Evolutionary conservation across 1,140 invertebrate species (phyloP), one percentile per base, ranked within the genome.

Genomic region (Schlechtendalia chinensis): DNA sequence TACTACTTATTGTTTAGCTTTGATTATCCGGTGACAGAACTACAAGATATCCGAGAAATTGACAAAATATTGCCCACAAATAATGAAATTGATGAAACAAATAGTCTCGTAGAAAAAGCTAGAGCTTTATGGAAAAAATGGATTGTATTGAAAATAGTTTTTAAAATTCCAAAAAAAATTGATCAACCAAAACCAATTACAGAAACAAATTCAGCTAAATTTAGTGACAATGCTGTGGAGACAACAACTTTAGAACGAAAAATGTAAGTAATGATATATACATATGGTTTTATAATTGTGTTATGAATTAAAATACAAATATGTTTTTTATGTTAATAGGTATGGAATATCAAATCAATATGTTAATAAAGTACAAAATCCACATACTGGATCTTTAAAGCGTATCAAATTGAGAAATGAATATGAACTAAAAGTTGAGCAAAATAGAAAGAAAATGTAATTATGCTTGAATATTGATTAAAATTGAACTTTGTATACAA

Each of bases 151-250:
- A 79, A 79, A 63, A 61, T 79, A 27, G 39, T 79, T 6, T 79
- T 50, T 79, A 79, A 63, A 79, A 79, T 79, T 22, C 75, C 75
- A 0, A 79, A 79, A 79, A 79, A 61, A 79, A n/a, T 50, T 5
- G 75, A 79, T 59, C 58, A 79, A 11, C 39, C 12, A 45, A 75
- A 79, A 61, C 14, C 14, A 61, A 19, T 1, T 24, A 19, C 8
- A 59, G 32, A 75, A 45, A 45, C 8, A 47, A 50, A 50, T 61
- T 29, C 39, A 19, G 24, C 0, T 16, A 50, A 79, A n/a, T 12
- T 47, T 63, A n/a, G n/a, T 5, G 4, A 63, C n/a, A 19, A 16
- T 61, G 5, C 17, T 29, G 19, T 39, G 1, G 29, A 6, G 27
- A 47, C 45, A 77, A 4, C n/a, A 29, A 47, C 17, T 45, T 45